These are phyloP conservation scores for Eilema depressum DNA, from an alignment of 2,888 invertebrate species.

Conservation along the genomic window DNA sequence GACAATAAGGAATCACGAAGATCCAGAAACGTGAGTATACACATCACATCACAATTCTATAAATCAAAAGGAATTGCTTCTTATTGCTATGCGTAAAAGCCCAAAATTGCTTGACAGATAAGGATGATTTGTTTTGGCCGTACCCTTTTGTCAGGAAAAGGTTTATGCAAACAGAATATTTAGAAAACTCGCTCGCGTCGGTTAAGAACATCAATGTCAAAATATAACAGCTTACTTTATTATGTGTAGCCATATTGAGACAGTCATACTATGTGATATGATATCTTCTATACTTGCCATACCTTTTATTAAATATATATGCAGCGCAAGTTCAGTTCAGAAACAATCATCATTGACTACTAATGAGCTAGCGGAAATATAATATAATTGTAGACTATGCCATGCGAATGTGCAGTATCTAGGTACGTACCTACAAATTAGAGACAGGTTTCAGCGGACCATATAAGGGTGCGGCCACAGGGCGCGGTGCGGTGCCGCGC, in stretches of 20 bases:
- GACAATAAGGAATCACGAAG: conserved; percentile 94
- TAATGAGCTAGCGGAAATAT: conserved; percentile 21
- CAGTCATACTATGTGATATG: not conserved
- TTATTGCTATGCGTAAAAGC: not conserved
- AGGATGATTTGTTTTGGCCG: not conserved
- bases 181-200: not conserved
- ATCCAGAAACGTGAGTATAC: conserved; percentile 88
- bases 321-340: conserved; percentile 10
- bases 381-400: not conserved
- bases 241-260: not conserved
- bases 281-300: not conserved
- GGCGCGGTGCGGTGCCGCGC: too few relatives aligned
- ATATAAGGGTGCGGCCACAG: too few relatives aligned
- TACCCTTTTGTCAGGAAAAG: not conserved
- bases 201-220: not conserved
- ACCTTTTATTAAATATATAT: conserved; percentile 16
- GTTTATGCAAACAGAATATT: not conserved
- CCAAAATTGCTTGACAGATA: not conserved
- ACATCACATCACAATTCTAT: not conserved
- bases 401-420: not conserved
- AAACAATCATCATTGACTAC: conserved; percentile 18
- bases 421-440: not conserved
- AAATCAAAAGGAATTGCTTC: not conserved
- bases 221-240: not conserved
- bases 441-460: not conserved